Percentiles rank a stretch among this genome's conserved stretches.
Conservation (phyloP, 2,888 invertebrate species). For the Apocheima hispidaria region DNA sequence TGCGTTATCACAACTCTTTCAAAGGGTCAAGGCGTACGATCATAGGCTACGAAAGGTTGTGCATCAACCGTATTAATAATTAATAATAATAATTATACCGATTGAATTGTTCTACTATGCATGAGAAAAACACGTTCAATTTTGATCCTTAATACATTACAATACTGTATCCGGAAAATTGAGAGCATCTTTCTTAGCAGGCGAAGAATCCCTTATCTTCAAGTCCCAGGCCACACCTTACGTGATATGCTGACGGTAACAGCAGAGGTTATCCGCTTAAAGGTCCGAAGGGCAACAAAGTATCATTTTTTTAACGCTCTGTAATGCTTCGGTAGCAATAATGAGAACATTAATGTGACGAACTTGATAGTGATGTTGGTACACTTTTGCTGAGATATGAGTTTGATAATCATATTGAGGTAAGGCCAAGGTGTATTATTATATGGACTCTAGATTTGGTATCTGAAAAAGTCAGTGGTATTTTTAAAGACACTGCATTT, state of each 20-base stretch:
- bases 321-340: conserved; percentile 3
- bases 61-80: not conserved
- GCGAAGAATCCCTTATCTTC: conserved; percentile 3
- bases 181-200: not conserved
- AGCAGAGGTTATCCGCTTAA: conserved; percentile 18
- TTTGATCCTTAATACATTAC: not conserved
- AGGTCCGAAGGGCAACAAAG: conserved; percentile 3
- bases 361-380: conserved; percentile 4
- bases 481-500: no score
- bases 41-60: no score
- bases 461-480: no score
- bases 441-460: no score
- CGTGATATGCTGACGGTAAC: conserved; percentile 12
- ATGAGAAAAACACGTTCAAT: not conserved
- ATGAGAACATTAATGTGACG: not conserved
- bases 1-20: not conserved
- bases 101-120: not conserved
- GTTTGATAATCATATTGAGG: not conserved
- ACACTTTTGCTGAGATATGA: not conserved
- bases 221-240: conserved; percentile 3
- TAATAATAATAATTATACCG: not conserved
- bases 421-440: no score
- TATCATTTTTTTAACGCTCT: conserved; percentile 11
- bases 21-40: no score
- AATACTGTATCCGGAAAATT: conserved; percentile 1